Evolutionary conservation across 2,797 vertebrate species (phyloP).

Genomic region (Tympanoctomys barrerae): DNA sequence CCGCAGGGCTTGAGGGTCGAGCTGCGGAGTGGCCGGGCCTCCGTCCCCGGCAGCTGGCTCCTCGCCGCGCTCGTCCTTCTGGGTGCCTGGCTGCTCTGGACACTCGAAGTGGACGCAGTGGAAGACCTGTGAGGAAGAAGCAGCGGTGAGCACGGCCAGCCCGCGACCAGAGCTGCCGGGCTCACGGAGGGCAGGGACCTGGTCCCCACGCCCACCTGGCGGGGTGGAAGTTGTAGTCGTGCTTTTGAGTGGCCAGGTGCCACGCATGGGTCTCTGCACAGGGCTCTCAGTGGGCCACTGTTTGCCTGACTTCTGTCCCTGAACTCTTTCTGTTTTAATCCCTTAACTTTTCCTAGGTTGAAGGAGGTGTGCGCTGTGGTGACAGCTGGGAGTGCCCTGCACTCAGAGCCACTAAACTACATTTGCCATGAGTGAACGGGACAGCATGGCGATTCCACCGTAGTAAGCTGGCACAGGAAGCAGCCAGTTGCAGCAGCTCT

Average conservation of each 20-base stretch:
- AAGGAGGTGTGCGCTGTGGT: not conserved
- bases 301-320: not conserved
- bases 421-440: not conserved
- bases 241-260: not conserved
- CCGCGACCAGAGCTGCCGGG: not conserved
- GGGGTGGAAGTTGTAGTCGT: accelerated
- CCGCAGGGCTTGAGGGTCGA: slow-evolving; percentile 85
- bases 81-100: slow-evolving; percentile 92
- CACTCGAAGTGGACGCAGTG: slow-evolving; percentile 99
- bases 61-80: slow-evolving; percentile 91
- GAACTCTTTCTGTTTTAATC: too few relatives aligned
- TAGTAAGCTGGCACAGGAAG: not conserved
- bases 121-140: slow-evolving; percentile 92
- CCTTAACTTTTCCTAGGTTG: not conserved
- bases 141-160: not conserved
- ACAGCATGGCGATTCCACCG: accelerated
- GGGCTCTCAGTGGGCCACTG: not conserved
- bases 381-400: not conserved
- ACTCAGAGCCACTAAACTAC: not conserved
- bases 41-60: slow-evolving; percentile 84
- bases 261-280: not conserved
- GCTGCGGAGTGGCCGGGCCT: slow-evolving; percentile 83
- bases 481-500: not conserved
- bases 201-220: not conserved
- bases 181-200: accelerated